A percentile compares a stretch with the other conserved stretches of the same genome.
These are phyloP conservation scores for Echiichthys vipera DNA, from an alignment of 2,797 vertebrate genomes.

Conservation along the genomic window DNA sequence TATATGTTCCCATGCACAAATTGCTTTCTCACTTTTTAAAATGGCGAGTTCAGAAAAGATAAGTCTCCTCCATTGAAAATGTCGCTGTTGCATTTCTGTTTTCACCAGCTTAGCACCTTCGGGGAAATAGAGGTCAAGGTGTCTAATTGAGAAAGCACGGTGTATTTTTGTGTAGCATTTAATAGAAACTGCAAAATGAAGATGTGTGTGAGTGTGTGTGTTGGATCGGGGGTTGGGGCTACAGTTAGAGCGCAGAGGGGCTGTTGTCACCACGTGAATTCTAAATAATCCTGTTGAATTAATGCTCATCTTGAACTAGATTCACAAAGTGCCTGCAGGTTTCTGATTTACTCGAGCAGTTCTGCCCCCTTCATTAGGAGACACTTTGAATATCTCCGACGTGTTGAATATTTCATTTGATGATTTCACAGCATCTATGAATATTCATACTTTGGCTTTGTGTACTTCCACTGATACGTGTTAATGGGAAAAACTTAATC, in stretches of 20 bases:
- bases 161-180: constrained; percentile 23
- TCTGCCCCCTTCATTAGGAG: constrained; percentile 52
- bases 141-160: not conserved
- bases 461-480: constrained; percentile 32
- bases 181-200: constrained; percentile 26
- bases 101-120: not conserved
- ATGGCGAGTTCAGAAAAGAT: constrained; percentile 4
- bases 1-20: constrained; percentile 9
- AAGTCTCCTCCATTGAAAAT: not conserved
- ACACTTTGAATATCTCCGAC: constrained; percentile 48
- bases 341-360: constrained; percentile 38
- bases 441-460: constrained; percentile 58
- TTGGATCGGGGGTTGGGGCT: not conserved
- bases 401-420: constrained; percentile 66
- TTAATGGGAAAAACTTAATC: constrained; percentile 21
- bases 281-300: constrained; percentile 60
- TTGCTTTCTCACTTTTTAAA: constrained; percentile 9
- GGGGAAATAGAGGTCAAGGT: constrained; percentile 38
- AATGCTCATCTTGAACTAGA: constrained; percentile 62
- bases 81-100: constrained; percentile 11
- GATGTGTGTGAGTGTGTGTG: not conserved
- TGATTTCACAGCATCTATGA: constrained; percentile 45
- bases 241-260: not conserved
- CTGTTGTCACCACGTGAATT: constrained; percentile 51
- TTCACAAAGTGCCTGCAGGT: constrained; percentile 59